Percentiles rank a stretch among this genome's conserved stretches.
Conservation (phyloP, 2,888 invertebrate species). For the Ecliptopera silaceata region DNA sequence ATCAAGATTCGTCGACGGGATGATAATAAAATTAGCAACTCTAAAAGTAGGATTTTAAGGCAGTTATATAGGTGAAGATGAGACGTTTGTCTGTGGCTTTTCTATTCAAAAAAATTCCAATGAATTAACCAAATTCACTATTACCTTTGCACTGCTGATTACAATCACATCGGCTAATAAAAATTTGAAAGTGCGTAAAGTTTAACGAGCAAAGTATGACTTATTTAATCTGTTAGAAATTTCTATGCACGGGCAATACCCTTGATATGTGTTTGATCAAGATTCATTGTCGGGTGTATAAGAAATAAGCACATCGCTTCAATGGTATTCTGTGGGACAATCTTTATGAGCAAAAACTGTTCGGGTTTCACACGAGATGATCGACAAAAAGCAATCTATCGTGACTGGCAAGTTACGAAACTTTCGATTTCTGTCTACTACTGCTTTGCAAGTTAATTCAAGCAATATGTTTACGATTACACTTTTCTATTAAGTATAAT, state of each 20-base stretch:
- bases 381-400: slow-evolving; percentile 58
- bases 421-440: slow-evolving; percentile 68
- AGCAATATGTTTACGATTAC: slow-evolving; percentile 21
- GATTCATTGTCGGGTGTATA: slow-evolving; percentile 31
- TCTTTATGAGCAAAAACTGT: slow-evolving; percentile 29
- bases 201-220: no score
- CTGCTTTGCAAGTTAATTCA: slow-evolving; percentile 53
- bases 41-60: no score
- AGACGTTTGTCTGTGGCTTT: no score
- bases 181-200: no score
- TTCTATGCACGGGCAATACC: no score
- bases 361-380: slow-evolving; percentile 68
- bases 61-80: no score
- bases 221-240: no score
- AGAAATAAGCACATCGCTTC: slow-evolving; percentile 18
- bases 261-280: background rate
- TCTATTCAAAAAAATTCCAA: no score
- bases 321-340: slow-evolving; percentile 35
- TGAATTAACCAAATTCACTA: no score
- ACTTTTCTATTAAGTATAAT: slow-evolving; percentile 34
- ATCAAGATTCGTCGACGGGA: slow-evolving; percentile 19
- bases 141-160: no score
- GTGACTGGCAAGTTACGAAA: slow-evolving; percentile 60
- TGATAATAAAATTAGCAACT: slow-evolving; percentile 21
- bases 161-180: no score